These are phyloP conservation scores for Nymphicus hollandicus DNA, from an alignment of 2,113 vertebrate species.

Conservation along the genomic window DNA sequence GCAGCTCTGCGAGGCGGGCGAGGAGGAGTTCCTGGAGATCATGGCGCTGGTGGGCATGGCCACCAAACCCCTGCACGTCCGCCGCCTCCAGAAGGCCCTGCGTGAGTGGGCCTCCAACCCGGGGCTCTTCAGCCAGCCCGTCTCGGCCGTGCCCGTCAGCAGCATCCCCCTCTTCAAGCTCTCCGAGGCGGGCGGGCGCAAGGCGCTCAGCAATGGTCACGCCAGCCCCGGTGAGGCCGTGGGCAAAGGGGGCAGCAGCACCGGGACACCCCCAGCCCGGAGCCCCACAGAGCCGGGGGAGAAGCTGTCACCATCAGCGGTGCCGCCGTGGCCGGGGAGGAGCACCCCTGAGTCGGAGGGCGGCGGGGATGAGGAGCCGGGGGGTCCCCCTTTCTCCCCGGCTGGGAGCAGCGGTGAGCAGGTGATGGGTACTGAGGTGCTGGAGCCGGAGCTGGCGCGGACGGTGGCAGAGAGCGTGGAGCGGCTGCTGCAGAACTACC, in stretches of 20 bases:
- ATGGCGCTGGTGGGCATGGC: constrained; percentile 99
- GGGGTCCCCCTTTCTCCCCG: constrained; percentile 80
- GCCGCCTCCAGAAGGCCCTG: constrained; percentile 93
- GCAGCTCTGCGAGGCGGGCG: constrained; percentile 94
- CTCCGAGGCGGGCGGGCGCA: constrained; percentile 80
- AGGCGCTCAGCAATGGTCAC: constrained; percentile 85
- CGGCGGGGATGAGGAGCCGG: constrained; percentile 79
- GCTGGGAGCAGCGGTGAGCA: constrained; percentile 22
- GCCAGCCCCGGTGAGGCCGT: constrained; percentile 74
- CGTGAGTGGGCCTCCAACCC: constrained; percentile 96
- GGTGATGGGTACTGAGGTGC: constrained; percentile 44
- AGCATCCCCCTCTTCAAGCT: constrained; percentile 93
- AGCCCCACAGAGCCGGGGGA: constrained; percentile 90
- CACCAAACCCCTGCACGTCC: constrained; percentile 95
- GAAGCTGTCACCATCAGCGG: constrained; percentile 82
- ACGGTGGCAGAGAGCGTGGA: constrained; percentile 89
- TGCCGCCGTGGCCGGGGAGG: constrained; percentile 81
- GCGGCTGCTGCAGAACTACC: constrained; percentile 84
- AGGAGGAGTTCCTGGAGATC: constrained; percentile 98
- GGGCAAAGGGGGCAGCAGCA: constrained; percentile 67
- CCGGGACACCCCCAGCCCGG: constrained; percentile 76
- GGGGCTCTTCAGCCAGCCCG: constrained; percentile 89
- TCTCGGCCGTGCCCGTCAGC: constrained; percentile 81
- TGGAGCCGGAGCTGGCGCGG: constrained; percentile 84
- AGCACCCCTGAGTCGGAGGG: constrained; percentile 86